Conservation (phyloP, 2,797 vertebrate species). For the Lutjanus argentimaculatus region DNA sequence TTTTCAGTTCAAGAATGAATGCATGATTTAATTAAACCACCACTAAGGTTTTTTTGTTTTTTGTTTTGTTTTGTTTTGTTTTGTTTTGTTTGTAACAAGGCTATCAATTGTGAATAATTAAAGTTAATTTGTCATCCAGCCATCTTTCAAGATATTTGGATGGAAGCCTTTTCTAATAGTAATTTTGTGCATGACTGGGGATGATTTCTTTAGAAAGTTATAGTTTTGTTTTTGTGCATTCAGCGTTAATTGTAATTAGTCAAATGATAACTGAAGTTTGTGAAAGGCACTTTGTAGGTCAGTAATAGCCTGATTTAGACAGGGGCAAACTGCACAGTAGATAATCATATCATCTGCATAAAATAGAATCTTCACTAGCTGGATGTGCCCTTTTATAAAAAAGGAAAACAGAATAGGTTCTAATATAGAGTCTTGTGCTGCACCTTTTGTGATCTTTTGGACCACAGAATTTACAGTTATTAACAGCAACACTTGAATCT, state of each 20-base stretch:
- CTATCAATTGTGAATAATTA: background rate
- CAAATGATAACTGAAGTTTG: background rate
- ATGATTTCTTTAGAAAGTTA: too few relatives aligned
- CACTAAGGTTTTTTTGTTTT: too few relatives aligned
- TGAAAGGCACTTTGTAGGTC: background rate
- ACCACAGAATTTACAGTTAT: background rate
- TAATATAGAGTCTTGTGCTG: too few relatives aligned
- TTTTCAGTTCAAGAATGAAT: too few relatives aligned
- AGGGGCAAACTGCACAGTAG: too few relatives aligned
- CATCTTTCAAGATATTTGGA: background rate
- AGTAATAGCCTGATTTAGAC: background rate
- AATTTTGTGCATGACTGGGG: too few relatives aligned
- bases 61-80: too few relatives aligned
- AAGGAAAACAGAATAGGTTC: background rate
- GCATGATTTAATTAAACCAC: too few relatives aligned
- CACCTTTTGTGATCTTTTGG: background rate
- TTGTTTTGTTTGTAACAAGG: too few relatives aligned
- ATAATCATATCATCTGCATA: background rate
- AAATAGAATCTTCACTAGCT: background rate
- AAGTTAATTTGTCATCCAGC: background rate
- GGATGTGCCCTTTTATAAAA: background rate
- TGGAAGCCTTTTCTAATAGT: background rate
- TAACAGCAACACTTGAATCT: background rate
- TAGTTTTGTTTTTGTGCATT: background rate
- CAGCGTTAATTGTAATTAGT: fast-evolving